Evolutionary conservation across 1,140 invertebrate species (phyloP), one percentile per base, ranked within the genome.

Genomic region (Stegodyphus mimosarum): DNA sequence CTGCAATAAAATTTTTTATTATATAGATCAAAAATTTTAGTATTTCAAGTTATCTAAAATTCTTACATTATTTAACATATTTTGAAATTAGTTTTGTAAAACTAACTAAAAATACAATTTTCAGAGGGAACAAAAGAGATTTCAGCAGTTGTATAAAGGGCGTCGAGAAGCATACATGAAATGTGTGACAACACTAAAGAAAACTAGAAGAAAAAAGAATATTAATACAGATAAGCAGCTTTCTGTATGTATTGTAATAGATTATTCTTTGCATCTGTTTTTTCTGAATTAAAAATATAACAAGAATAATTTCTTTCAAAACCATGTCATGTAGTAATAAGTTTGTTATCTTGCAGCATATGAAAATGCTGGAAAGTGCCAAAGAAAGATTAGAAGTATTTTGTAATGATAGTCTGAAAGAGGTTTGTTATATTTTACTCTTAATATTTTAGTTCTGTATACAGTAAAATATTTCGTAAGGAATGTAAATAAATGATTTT

Each of bases 301-400:
- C 3, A 33, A 33, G 1, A 33, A 33, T 33, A 33, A 33, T 33
- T 33, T 33, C 33, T 33, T 33, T 33, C 1, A 33, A 33, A 33
- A 3, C 33, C 33, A 33, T 33, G 33, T 33, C 3, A 3, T 33
- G 33, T 33, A 33, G 33, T 33, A 33, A 33, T 33, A 33, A 33
- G 33, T 33, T 33, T 33, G 33, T 18, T 18, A 10, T 84, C 63
- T 84, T 85, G 60, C 18, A 85, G 83, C 66, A 85, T 15, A 85
- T 85, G 83, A 85, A 85, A 64, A 78, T 85, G 83, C 53, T 85
- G 6, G 83, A 85, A 72, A 85, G 83, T 85, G 66, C 83, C 67
- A 85, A 85, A 78, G 75, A 77, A 63, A 77, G 83, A 78, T 55
- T 85, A 50, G 74, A 85, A 78, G 83, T 77, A 13, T 85, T 85